Evolutionary conservation across 64 coral and sea anemone species (phyloP).

Genomic region (Dendronephthya gigantea): DNA sequence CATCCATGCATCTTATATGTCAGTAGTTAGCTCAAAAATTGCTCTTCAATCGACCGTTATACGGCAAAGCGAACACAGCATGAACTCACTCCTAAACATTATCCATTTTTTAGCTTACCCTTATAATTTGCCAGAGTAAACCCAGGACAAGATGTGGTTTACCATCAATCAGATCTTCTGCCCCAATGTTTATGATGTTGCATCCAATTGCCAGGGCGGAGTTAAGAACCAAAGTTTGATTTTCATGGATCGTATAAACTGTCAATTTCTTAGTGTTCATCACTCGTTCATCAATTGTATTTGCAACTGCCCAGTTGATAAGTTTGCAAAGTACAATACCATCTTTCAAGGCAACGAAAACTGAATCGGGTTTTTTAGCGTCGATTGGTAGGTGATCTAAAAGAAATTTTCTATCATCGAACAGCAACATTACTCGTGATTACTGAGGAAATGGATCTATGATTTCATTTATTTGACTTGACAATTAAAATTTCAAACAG

Average conservation of each 20-base stretch:
- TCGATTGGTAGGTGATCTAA: constrained; percentile 70
- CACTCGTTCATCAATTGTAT: constrained; percentile 81
- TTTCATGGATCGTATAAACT: constrained; percentile 93
- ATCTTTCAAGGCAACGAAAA: constrained; percentile 86
- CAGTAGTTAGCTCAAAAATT: no score
- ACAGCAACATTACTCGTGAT: neutral
- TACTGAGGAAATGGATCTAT: neutral
- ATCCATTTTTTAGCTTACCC: constrained; percentile 43
- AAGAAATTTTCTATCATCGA: neutral
- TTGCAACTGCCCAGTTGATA: constrained; percentile 77
- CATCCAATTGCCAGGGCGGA: constrained; percentile 96
- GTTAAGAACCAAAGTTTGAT: constrained; percentile 79
- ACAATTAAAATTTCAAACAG: no score
- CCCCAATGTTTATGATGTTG: constrained; percentile 94
- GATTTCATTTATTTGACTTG: no score
- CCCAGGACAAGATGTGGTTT: constrained; percentile 90
- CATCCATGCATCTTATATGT: no score
- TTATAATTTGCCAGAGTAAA: constrained; percentile 88
- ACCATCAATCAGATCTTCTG: constrained; percentile 77
- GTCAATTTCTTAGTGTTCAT: constrained; percentile 83
- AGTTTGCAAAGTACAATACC: constrained; percentile 73
- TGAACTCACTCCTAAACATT: no score
- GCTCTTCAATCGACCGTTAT: no score
- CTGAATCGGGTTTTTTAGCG: constrained; percentile 46
- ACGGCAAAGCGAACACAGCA: no score